Evolutionary conservation across 1,140 invertebrate species (phyloP).

Genomic region (Nasonia vitripennis): DNA sequence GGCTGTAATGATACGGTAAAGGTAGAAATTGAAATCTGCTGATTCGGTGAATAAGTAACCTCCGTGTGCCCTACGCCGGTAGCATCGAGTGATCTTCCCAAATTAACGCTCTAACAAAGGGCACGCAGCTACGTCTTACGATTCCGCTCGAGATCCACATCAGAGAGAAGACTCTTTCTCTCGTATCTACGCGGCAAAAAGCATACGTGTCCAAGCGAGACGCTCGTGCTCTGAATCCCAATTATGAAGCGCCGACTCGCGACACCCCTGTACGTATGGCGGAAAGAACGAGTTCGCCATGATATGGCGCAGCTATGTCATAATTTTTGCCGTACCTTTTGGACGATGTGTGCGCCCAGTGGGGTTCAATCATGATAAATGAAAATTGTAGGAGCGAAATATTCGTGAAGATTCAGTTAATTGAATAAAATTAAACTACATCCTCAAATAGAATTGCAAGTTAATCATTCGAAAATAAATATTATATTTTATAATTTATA

Average conservation of each 20-base stretch:
- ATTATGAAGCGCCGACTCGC: background rate
- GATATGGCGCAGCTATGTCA: background rate
- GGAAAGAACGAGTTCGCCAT: background rate
- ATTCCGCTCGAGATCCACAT: conserved; percentile 26
- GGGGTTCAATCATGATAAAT: too few relatives aligned
- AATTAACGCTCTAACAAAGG: conserved; percentile 28
- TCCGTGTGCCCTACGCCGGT: background rate
- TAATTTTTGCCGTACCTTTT: background rate
- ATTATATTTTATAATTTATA: too few relatives aligned
- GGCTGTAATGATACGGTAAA: too few relatives aligned
- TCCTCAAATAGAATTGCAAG: too few relatives aligned
- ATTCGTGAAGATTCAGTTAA: too few relatives aligned
- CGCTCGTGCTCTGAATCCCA: conserved; percentile 17
- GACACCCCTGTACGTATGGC: background rate
- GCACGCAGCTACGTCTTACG: background rate
- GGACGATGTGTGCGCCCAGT: background rate
- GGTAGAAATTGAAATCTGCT: too few relatives aligned
- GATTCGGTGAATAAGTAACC: too few relatives aligned
- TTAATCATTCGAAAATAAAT: too few relatives aligned
- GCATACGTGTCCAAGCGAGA: conserved; percentile 10
- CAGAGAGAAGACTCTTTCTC: background rate
- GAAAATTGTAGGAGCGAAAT: too few relatives aligned
- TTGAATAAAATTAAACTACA: too few relatives aligned
- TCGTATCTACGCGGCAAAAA: conserved; percentile 10
- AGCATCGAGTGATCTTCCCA: conserved; percentile 2